phyloP scores from a whole-genome alignment of 64 coral and sea anemone genomes.

The Astreopora myriophthalma region DNA sequence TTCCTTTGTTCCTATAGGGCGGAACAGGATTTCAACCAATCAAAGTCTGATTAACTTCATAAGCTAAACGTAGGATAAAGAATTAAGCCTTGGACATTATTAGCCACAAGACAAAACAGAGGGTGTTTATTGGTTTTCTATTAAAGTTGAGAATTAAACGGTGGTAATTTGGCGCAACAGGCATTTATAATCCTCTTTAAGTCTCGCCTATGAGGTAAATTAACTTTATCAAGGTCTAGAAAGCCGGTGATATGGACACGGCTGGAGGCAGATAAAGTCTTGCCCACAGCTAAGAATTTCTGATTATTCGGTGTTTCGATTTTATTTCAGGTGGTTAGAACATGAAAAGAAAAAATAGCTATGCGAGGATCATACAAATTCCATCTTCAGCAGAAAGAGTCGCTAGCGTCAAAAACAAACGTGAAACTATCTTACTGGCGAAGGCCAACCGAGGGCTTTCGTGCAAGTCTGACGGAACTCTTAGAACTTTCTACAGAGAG shows the following conservation, averaged over 20 bases:
- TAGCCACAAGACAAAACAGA: background rate
- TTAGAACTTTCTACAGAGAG: slow-evolving; percentile 10
- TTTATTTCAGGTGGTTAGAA: background rate
- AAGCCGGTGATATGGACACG: no score
- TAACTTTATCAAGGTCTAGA: no score
- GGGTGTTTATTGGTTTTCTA: background rate
- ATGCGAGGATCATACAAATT: background rate
- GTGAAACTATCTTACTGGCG: background rate
- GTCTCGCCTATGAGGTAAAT: background rate
- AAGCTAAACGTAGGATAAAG: background rate
- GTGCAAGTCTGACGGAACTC: background rate
- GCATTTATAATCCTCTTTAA: background rate
- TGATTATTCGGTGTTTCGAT: background rate
- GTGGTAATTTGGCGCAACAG: background rate
- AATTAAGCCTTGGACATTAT: background rate
- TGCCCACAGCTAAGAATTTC: background rate
- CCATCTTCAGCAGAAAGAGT: background rate
- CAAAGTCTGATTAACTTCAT: background rate
- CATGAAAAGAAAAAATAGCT: background rate
- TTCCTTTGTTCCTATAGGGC: background rate
- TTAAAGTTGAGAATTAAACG: background rate
- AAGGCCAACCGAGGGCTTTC: background rate
- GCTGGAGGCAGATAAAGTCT: background rate
- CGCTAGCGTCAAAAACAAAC: slow-evolving; percentile 14
- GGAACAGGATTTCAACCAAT: background rate